Conservation (phyloP, 2,113 vertebrate species). For the Anthoscopus minutus region DNA sequence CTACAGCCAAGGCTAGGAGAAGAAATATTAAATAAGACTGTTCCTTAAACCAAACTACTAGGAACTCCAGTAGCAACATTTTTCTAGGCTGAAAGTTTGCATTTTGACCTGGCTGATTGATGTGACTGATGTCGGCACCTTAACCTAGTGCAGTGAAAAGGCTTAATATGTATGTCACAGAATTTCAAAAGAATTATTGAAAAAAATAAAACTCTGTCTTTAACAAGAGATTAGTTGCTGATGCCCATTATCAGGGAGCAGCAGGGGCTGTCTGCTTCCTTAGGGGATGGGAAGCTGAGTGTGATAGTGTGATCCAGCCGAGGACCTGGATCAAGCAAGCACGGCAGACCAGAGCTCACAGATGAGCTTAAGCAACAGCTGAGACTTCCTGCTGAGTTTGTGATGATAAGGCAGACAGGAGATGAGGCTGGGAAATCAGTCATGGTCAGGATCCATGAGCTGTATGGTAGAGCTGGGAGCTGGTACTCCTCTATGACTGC, state of each 20-base stretch:
- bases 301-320: fast-evolving
- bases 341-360: neutral
- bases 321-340: neutral
- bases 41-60: neutral
- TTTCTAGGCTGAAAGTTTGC: neutral
- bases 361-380: neutral
- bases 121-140: neutral
- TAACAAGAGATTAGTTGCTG: neutral
- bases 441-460: fast-evolving
- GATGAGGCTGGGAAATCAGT: neutral
- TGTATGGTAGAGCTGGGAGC: neutral
- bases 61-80: neutral
- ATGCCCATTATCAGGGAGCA: neutral
- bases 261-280: neutral
- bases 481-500: neutral
- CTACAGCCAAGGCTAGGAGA: neutral
- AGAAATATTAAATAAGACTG: neutral
- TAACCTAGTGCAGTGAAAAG: neutral
- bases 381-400: neutral
- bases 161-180: neutral
- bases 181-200: neutral
- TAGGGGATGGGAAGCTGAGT: neutral
- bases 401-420: neutral
- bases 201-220: neutral
- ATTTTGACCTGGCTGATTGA: neutral